A percentile compares a stretch with the other conserved stretches of the same genome.
Evolutionary conservation across 1,140 invertebrate species (phyloP).

Genomic region (Drosophila quadrilineata): DNA sequence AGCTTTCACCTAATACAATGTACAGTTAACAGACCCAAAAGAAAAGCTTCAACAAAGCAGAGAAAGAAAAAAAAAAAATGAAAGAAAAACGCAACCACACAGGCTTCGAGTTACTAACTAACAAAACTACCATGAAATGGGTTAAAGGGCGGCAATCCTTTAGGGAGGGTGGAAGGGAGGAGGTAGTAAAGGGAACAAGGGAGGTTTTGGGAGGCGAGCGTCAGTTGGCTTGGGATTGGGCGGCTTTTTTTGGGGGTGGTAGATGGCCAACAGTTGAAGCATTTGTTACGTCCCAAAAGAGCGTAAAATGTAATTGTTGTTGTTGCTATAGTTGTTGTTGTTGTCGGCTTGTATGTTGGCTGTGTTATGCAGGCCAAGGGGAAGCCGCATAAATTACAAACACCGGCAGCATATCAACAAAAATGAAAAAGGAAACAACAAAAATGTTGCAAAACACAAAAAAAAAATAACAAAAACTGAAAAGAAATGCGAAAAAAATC

Average conservation of each 20-base stretch:
- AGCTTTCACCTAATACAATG: background rate
- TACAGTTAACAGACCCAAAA: background rate
- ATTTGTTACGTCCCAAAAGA: background rate
- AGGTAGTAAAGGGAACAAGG: too few species aligned
- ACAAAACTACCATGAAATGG: background rate
- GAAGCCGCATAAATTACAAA: conserved; percentile 77
- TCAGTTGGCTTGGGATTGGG: too few species aligned
- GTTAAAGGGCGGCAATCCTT: background rate
- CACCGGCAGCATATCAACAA: conserved; percentile 52
- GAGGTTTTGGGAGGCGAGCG: too few species aligned
- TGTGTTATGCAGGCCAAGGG: background rate
- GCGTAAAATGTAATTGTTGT: conserved; percentile 42
- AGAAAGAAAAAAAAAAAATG: conserved; percentile 7
- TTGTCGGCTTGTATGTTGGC: background rate
- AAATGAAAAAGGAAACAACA: conserved; percentile 33
- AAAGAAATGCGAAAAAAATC: too few species aligned
- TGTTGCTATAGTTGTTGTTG: conserved; percentile 12
- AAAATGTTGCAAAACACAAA: background rate
- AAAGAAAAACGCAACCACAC: too few species aligned
- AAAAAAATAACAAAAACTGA: conserved; percentile 23
- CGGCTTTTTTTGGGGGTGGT: background rate
- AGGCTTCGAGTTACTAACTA: background rate
- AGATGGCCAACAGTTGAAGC: background rate
- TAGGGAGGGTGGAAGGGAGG: background rate
- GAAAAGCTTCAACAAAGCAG: conserved; percentile 5